Conservation (phyloP, 1,140 invertebrate species). For the Panagrolaimus sp. region DNA sequence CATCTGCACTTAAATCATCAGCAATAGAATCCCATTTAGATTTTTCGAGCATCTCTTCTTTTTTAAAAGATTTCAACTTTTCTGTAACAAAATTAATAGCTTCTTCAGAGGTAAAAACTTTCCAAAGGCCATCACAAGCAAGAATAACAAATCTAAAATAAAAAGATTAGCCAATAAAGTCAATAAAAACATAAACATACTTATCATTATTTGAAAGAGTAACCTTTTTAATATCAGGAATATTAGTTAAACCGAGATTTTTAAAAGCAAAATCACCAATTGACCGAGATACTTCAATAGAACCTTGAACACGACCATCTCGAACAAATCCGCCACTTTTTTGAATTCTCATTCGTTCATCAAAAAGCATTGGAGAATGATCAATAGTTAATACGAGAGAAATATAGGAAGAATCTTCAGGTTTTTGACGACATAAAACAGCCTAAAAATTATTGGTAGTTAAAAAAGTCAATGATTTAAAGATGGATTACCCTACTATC, state of each 20-base stretch:
- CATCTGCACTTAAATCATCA: conserved; percentile 59
- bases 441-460: conserved; percentile 11
- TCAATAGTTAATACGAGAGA: conserved; percentile 60
- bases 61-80: conserved; percentile 27
- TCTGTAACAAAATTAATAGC: conserved; percentile 59
- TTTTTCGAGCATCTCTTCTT: conserved; percentile 21
- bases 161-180: too few species aligned
- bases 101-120: conserved; percentile 60
- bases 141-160: conserved; percentile 60
- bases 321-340: conserved; percentile 62
- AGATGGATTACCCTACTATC: conserved; percentile 61
- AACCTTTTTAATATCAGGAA: conserved; percentile 62
- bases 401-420: conserved; percentile 51
- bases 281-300: conserved; percentile 63
- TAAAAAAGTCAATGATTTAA: conserved; percentile 16
- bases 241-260: conserved; percentile 59
- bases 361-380: conserved; percentile 61
- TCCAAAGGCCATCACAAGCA: conserved; percentile 64
- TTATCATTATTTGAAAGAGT: conserved; percentile 59
- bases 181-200: too few species aligned
- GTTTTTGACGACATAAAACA: background rate
- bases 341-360: conserved; percentile 63
- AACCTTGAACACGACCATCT: conserved; percentile 62
- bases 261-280: conserved; percentile 63
- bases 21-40: conserved; percentile 40